A percentile compares a stretch with the other conserved stretches of the same genome.
phyloP scores from a whole-genome alignment of 2,888 invertebrate species.

The Xanthia togata region DNA sequence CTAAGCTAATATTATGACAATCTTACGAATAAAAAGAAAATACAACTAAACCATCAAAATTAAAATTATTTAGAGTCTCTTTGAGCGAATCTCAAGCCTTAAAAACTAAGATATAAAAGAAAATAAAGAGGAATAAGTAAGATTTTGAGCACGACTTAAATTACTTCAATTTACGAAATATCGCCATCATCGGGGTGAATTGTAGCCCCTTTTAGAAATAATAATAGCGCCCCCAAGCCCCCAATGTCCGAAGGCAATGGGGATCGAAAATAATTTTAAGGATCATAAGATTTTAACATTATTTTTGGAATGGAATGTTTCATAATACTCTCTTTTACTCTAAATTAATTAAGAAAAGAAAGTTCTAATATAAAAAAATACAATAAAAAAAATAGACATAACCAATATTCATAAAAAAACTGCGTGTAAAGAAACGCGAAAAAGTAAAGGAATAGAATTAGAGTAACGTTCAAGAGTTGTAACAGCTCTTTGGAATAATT shows the following conservation, averaged over 20 bases:
- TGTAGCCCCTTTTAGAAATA: slow-evolving; percentile 58
- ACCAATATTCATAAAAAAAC: slow-evolving; percentile 36
- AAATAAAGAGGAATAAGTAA: slow-evolving; percentile 46
- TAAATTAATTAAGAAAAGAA: slow-evolving; percentile 23
- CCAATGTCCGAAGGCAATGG: slow-evolving; percentile 22
- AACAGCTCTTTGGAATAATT: slow-evolving; percentile 73
- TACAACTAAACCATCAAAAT: slow-evolving; percentile 43
- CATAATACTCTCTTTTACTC: slow-evolving; percentile 42
- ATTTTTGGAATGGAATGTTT: slow-evolving; percentile 60
- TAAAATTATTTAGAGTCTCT: slow-evolving; percentile 56
- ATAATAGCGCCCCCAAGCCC: slow-evolving; percentile 30
- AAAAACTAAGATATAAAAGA: slow-evolving; percentile 52
- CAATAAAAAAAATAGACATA: slow-evolving; percentile 28
- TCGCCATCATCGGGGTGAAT: slow-evolving; percentile 54
- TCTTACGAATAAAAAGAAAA: slow-evolving; percentile 50
- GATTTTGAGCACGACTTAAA: slow-evolving; percentile 55
- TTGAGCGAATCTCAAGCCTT: slow-evolving; percentile 51
- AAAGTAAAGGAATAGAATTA: slow-evolving; percentile 39
- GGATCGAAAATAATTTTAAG: slow-evolving; percentile 39
- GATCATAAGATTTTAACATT: slow-evolving; percentile 42
- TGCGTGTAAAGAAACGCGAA: slow-evolving; percentile 7
- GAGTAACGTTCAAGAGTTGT: slow-evolving; percentile 57
- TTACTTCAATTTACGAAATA: slow-evolving; percentile 62
- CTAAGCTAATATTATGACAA: slow-evolving; percentile 75
- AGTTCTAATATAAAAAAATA: slow-evolving; percentile 7